Evolutionary conservation across 1,140 invertebrate genomes (phyloP).

Genomic region (Bombus breviceps): DNA sequence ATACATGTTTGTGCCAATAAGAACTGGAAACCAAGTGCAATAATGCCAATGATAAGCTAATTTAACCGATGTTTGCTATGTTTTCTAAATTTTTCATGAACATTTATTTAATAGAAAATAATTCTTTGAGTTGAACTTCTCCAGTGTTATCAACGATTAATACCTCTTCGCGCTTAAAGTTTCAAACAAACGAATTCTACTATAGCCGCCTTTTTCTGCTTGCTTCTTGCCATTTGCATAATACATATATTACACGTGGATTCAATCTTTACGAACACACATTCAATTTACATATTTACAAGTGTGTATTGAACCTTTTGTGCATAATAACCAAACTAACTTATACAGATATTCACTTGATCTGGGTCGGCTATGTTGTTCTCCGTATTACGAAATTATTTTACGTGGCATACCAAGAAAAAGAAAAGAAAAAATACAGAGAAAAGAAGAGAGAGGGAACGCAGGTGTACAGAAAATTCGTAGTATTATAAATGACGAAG

Average conservation of each 20-base stretch:
- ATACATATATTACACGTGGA: constrained; percentile 18
- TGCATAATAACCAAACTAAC: neutral
- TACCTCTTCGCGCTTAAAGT: neutral
- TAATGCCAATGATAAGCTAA: neutral
- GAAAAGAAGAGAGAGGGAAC: neutral
- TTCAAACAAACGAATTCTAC: neutral
- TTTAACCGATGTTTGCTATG: too few relatives aligned
- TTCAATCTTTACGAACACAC: neutral
- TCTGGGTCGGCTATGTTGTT: neutral
- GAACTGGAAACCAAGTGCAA: neutral
- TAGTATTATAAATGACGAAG: neutral
- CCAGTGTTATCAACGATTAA: neutral
- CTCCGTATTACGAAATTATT: neutral
- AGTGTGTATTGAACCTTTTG: neutral
- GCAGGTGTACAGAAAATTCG: neutral
- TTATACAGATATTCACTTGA: neutral
- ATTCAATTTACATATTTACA: constrained; percentile 1
- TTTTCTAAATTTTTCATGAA: neutral
- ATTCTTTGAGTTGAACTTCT: neutral
- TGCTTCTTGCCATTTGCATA: constrained; percentile 38
- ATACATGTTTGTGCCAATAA: constrained; percentile 28
- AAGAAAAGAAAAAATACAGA: neutral
- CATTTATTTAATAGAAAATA: too few relatives aligned
- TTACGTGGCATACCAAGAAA: neutral
- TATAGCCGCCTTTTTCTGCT: constrained; percentile 13